Conservation (phyloP, 2,113 vertebrate genomes). For the Tenrec ecaudatus region DNA sequence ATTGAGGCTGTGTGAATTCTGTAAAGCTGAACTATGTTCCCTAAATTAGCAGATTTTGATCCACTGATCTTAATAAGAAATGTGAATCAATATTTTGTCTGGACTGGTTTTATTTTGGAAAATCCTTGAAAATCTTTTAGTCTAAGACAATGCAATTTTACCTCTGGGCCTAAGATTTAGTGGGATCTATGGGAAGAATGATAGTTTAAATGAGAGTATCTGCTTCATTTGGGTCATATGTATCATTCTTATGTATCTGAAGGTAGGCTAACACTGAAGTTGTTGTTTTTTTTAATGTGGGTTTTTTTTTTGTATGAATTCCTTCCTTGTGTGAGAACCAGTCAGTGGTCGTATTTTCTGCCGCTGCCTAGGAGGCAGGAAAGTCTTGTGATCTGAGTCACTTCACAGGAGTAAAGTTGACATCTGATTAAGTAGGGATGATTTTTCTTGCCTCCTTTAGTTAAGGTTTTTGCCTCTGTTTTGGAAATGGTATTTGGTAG, state of each 20-base stretch:
- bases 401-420: constrained; percentile 55
- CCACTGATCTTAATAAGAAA: constrained; percentile 52
- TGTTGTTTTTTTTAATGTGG: neutral
- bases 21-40: neutral
- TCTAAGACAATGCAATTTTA: constrained; percentile 41
- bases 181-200: constrained; percentile 5
- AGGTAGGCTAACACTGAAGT: neutral
- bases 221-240: neutral
- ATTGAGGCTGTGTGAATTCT: too few relatives aligned
- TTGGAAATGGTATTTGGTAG: constrained; percentile 62
- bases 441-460: constrained; percentile 51
- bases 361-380: neutral
- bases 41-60: constrained; percentile 39
- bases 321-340: constrained; percentile 34
- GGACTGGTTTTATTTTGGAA: constrained; percentile 59
- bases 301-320: neutral
- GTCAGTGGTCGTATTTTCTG: neutral
- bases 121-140: constrained; percentile 27
- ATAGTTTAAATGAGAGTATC: constrained; percentile 46
- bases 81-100: constrained; percentile 43
- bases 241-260: constrained; percentile 23
- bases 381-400: constrained; percentile 35
- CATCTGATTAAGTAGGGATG: constrained; percentile 54
- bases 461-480: constrained; percentile 51
- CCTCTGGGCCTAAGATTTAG: constrained; percentile 21